phyloP scores from a whole-genome alignment of 2,888 invertebrate species.

The Microctonus aethiopoides region DNA sequence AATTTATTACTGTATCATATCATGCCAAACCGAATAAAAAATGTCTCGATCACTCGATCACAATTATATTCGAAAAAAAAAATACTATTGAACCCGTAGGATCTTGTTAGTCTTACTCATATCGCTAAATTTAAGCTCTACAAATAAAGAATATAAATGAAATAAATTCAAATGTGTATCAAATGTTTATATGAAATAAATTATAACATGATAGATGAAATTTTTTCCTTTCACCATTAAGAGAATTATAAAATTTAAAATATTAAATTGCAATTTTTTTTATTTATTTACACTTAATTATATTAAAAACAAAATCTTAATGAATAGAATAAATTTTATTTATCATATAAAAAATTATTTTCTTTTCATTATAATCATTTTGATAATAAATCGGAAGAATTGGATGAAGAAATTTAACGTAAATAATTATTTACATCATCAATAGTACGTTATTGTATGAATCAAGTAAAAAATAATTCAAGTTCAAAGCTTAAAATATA shows the following conservation, averaged over 20 bases:
- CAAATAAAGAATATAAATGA: constrained; percentile 40
- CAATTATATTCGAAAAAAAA: constrained; percentile 52
- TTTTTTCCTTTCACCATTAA: background rate
- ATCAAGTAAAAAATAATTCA: background rate
- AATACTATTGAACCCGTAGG: constrained; percentile 53
- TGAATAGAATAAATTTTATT: background rate
- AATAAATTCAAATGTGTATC: constrained; percentile 57
- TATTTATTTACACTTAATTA: background rate
- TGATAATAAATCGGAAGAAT: background rate
- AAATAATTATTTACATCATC: background rate
- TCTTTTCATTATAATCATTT: background rate
- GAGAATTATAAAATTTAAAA: constrained; percentile 4
- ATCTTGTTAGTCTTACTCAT: constrained; percentile 56
- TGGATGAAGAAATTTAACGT: background rate
- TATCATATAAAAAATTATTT: background rate
- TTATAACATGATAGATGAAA: constrained; percentile 56
- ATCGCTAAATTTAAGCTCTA: constrained; percentile 58
- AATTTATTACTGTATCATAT: constrained; percentile 46
- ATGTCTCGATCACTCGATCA: constrained; percentile 45
- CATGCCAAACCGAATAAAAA: constrained; percentile 58
- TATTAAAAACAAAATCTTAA: background rate
- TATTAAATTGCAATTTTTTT: background rate
- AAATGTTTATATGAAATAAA: constrained; percentile 66
- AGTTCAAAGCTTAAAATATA: background rate
- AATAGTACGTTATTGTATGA: background rate